Conservation (phyloP, 2,888 invertebrate genomes). For the Disparrhopalites patrizii region DNA sequence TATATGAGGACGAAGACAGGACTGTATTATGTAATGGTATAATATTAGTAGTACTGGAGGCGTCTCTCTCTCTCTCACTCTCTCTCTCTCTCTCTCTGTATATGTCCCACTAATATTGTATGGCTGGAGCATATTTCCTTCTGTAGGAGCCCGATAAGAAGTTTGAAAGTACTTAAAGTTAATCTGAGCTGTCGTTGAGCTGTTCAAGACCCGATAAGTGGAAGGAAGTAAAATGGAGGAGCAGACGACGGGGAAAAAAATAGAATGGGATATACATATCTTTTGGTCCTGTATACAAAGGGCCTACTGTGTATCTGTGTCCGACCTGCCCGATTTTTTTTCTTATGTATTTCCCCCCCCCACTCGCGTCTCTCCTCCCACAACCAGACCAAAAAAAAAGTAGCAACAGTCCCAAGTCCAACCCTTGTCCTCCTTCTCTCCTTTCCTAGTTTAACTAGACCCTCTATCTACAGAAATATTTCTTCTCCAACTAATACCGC, state of each 20-base stretch:
- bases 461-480: too few species aligned
- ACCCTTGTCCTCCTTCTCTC: neutral
- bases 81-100: too few species aligned
- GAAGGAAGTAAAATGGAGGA: constrained; percentile 23
- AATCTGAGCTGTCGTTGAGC: constrained; percentile 36
- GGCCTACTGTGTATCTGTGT: constrained; percentile 17
- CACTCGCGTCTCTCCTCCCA: constrained; percentile 12
- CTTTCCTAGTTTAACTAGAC: constrained; percentile 9
- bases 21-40: constrained; percentile 12
- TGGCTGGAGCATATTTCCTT: constrained; percentile 14
- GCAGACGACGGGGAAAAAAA: too few species aligned
- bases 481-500: too few species aligned
- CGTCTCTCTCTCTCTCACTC: neutral
- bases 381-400: too few species aligned
- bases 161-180: constrained; percentile 36
- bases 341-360: too few species aligned
- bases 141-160: constrained; percentile 34
- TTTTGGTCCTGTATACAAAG: too few species aligned
- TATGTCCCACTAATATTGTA: neutral
- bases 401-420: too few species aligned
- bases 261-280: too few species aligned
- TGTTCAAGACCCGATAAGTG: constrained; percentile 34
- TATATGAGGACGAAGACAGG: neutral
- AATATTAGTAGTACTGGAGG: neutral
- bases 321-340: constrained; percentile 30